phyloP scores from a whole-genome alignment of 1,140 invertebrate species.

The Anastatus disparis region DNA sequence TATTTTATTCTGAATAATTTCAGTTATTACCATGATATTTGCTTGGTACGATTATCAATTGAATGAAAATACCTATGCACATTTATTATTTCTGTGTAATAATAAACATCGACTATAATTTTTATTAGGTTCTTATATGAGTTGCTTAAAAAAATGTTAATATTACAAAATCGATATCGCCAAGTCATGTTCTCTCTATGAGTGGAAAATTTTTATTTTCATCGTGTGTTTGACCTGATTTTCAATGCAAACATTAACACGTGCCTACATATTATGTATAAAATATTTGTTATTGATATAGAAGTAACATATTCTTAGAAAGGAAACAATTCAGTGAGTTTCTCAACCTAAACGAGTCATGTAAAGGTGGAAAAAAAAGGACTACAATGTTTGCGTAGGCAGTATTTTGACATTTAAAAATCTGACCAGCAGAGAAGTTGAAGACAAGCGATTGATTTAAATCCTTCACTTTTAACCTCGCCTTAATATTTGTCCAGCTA shows the following conservation, averaged over 20 bases:
- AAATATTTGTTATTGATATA: slow-evolving; percentile 22
- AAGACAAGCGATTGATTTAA: slow-evolving; percentile 32
- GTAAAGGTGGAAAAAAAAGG: slow-evolving; percentile 8
- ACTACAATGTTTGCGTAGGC: not conserved
- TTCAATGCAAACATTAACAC: not conserved
- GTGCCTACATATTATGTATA: not conserved
- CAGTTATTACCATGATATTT: no score
- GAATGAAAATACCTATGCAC: no score
- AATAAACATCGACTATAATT: no score
- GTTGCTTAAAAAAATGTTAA: no score
- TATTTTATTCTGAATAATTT: no score
- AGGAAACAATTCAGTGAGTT: slow-evolving; percentile 24
- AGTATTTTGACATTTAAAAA: slow-evolving; percentile 10
- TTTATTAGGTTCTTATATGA: no score
- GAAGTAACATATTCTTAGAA: not conserved
- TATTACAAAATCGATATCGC: no score
- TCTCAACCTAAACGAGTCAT: not conserved
- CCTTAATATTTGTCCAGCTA: slow-evolving; percentile 28
- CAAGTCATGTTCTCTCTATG: no score
- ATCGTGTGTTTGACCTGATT: no score
- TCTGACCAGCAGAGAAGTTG: not conserved
- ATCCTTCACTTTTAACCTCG: slow-evolving; percentile 14
- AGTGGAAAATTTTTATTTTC: no score
- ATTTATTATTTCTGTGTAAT: no score
- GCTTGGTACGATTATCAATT: no score